Evolutionary conservation across 2,113 vertebrate genomes (phyloP), one percentile per base, ranked within the genome.

Genomic region (Neodontobutis hainanensis): DNA sequence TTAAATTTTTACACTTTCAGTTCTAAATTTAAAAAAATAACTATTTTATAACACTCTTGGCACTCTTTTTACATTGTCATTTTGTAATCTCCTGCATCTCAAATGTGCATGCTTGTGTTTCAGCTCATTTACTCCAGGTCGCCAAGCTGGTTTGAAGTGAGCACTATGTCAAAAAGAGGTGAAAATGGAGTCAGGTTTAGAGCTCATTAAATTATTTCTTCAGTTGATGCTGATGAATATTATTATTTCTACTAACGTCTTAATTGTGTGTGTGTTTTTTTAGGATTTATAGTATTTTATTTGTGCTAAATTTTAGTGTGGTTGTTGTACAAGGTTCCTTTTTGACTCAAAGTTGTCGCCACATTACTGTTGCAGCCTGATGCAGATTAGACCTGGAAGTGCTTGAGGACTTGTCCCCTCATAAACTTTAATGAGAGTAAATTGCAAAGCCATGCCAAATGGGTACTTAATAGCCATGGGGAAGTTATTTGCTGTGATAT

Each of bases 401-500:
- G 70, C 35, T 66, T 48, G 34, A 64, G 80, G 72, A 78, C 58
- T 47, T 57, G 59, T 77, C 70, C 65, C 49, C 70, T 65, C 78
- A 78, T 76, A 73, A 65, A 74, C 46, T 47, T 72, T 83, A 80
- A 84, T 83, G 60, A 56, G 60, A 65, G 58, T 47, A 82, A 85
- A 85, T 81, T 49, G 53, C 61, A 67, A 49, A 50, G 68, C 61
- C 66, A 57, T 38, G 44, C 55, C 81, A 85, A 91, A 85, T 82
- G 45, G 43, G 34, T 61, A 52, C 48, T 57, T 65, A 65, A 71
- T 70, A 73, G 73, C 78, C 70, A 72, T 61, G 58, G 65, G 79
- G 83, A 88, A 89, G 78, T 85, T 70, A 56, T 88, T 86, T 70
- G 50, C 61, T 19, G 76, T 66, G 75, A 85, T 88, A 83, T 80